Base-by-base conservation (phyloP, 2,113 vertebrate species). In the Romanogobio albipinnatus region DNA sequence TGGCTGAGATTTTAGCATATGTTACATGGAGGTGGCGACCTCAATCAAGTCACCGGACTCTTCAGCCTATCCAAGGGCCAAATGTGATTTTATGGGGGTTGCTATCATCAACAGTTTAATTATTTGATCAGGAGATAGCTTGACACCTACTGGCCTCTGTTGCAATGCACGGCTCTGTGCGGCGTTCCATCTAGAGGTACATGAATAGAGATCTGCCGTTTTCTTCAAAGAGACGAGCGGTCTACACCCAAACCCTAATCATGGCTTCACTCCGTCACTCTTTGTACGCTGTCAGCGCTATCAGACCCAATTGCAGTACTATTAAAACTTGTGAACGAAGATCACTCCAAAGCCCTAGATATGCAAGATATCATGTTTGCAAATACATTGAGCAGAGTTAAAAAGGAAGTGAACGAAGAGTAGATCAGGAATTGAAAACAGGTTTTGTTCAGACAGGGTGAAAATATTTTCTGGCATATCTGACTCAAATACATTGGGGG, bases 31-130 rank as follows among this genome's bases (percentile, higher is more conserved):
- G 91, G 91, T 91, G 89, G 82, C 1, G 90, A 93, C 93, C 93
- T 89, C 91, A 95, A 95, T 95, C 92, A 94, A 92, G 86, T 75
- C 83, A 81, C 83, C 70, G 84, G 87, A 92, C 82, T 93, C 89
- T 56, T 81, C 90, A 91, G 58, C 61, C 83, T 87, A 83, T 59
- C 73, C 6, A 2, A 49, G 22, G 81, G 87, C 87, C 84, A 81
- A 83, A 58, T 85, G 87, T 86, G 89, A 88, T 78, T 86, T 84
- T 86, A 87, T 66, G 61, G 26, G 62, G 70, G 43, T 73, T 68
- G 17, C 90, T 87, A 92, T 92, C 89, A 84, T 88, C 45, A 83
- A 62, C 19, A 56, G 73, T 85, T 88, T 89, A 85, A 91, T 92
- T 89, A 89, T 90, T 87, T 85, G 85, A 91, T 88, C 80, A 33